A percentile compares a stretch with the other conserved stretches of the same genome.
These are phyloP conservation scores for Acrobasis suavella DNA, from an alignment of 2,888 invertebrate genomes.

Conservation along the genomic window DNA sequence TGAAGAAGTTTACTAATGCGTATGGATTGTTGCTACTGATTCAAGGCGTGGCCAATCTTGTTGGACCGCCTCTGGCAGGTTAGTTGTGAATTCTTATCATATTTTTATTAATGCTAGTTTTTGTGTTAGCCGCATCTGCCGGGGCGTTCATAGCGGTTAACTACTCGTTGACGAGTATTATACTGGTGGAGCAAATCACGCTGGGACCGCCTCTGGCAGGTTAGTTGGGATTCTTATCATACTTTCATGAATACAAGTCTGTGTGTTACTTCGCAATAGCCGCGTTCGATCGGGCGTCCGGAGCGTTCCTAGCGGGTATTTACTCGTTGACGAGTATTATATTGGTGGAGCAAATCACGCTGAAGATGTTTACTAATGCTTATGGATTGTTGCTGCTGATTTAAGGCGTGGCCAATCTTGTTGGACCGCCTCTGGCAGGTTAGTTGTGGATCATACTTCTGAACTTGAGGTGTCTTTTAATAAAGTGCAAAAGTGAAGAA, in stretches of 20 bases:
- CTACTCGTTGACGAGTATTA: constrained; percentile 94
- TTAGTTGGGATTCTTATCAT: constrained; percentile 56
- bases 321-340: constrained; percentile 96
- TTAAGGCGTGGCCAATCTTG: constrained; percentile 94
- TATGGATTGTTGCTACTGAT: constrained; percentile 93
- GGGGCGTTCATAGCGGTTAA: constrained; percentile 96
- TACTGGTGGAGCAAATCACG: constrained; percentile 94
- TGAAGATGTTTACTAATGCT: constrained; percentile 95
- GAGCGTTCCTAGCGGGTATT: constrained; percentile 95
- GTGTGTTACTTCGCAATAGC: constrained; percentile 85
- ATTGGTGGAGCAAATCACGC: constrained; percentile 93
- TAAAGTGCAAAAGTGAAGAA: no score
- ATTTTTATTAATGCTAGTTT: no score
- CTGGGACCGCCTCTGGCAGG: no score
- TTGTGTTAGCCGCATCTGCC: constrained; percentile 85
- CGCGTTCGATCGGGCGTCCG: constrained; percentile 94
- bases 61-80: constrained; percentile 96
- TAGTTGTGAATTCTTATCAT: constrained; percentile 36
- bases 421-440: constrained; percentile 96
- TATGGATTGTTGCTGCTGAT: constrained; percentile 93
- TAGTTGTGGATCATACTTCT: constrained; percentile 37
- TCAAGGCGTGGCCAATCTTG: constrained; percentile 94
- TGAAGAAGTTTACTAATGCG: constrained; percentile 95
- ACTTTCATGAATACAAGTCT: no score
- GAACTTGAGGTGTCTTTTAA: no score